Percentiles rank a stretch among this genome's conserved stretches.
These are phyloP conservation scores for Tamias sibiricus DNA, from an alignment of 2,113 vertebrate genomes.

Conservation along the genomic window DNA sequence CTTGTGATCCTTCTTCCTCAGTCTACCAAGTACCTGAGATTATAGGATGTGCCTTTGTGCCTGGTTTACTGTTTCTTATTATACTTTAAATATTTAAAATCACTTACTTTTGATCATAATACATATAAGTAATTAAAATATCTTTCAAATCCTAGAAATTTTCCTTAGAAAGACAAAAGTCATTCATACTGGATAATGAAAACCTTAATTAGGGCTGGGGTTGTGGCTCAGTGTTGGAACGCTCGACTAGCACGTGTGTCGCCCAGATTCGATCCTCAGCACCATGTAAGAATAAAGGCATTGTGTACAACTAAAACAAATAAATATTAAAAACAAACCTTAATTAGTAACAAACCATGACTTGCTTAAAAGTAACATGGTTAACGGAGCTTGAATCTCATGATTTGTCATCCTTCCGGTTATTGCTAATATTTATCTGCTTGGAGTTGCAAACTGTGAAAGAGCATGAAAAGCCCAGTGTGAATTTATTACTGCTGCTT, in stretches of 20 bases:
- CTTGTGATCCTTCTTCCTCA: background rate
- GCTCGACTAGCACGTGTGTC: no score
- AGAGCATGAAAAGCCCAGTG: background rate
- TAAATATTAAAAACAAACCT: no score
- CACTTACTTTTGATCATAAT: background rate
- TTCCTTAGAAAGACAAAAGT: background rate
- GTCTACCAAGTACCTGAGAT: background rate
- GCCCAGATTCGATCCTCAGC: no score
- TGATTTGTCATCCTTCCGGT: background rate
- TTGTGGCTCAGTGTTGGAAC: no score
- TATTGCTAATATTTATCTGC: background rate
- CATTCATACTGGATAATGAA: background rate
- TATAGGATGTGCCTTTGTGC: background rate
- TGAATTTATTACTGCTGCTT: background rate
- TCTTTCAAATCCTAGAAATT: constrained; percentile 20
- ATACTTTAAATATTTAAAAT: constrained; percentile 32
- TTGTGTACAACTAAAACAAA: no score
- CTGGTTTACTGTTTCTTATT: background rate
- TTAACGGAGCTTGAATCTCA: background rate
- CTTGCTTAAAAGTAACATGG: constrained; percentile 17
- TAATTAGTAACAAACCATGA: background rate
- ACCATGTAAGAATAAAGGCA: no score
- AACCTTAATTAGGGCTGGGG: background rate
- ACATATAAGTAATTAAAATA: background rate
- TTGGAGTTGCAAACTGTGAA: background rate